These are phyloP conservation scores for Vimba vimba DNA, from an alignment of 2,113 vertebrate species.

Conservation along the genomic window DNA sequence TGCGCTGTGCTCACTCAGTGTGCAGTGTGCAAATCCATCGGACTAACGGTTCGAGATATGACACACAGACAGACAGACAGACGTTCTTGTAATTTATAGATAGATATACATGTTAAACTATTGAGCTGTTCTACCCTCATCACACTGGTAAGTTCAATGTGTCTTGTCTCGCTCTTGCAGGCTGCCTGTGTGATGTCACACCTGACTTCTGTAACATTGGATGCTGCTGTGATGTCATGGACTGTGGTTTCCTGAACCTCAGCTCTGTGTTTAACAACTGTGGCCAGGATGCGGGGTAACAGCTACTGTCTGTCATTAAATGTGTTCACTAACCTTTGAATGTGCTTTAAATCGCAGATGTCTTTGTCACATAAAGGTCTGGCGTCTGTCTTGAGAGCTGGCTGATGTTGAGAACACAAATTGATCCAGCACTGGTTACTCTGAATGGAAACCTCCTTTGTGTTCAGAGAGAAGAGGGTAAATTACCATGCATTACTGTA, in stretches of 20 bases:
- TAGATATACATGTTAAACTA: neutral
- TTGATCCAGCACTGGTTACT: slow-evolving; percentile 70
- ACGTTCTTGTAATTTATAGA: no score
- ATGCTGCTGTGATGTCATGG: slow-evolving; percentile 76
- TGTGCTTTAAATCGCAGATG: neutral
- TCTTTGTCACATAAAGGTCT: slow-evolving; percentile 41
- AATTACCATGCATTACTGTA: neutral
- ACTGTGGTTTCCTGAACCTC: slow-evolving; percentile 70
- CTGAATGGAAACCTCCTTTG: slow-evolving; percentile 72
- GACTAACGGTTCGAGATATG: no score
- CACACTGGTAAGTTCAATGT: neutral
- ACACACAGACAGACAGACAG: no score
- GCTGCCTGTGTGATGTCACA: slow-evolving; percentile 74
- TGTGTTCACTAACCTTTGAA: neutral
- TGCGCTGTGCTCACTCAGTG: no score
- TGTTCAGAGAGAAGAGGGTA: slow-evolving; percentile 65
- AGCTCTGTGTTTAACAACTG: slow-evolving; percentile 71
- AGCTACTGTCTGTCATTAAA: neutral
- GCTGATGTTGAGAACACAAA: slow-evolving; percentile 75
- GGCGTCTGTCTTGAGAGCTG: slow-evolving; percentile 76
- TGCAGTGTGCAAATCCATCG: no score
- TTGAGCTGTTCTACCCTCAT: neutral
- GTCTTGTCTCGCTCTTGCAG: slow-evolving; percentile 52
- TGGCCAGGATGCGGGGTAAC: slow-evolving; percentile 62
- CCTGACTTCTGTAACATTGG: slow-evolving; percentile 75